Evolutionary conservation across 2,888 invertebrate genomes (phyloP).

Genomic region (Fragum sueziense): DNA sequence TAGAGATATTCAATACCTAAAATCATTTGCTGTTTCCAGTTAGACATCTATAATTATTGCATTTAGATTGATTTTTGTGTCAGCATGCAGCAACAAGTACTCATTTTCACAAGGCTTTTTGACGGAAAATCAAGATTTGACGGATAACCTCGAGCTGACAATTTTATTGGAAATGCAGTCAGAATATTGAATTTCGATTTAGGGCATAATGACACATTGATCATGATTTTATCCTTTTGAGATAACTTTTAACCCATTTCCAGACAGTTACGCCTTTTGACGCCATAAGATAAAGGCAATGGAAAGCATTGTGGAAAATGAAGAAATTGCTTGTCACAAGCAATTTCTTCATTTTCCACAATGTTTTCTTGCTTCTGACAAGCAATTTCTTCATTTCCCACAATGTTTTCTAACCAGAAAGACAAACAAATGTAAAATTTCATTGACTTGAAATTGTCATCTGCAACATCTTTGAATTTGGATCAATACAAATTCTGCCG

Average conservation of each 20-base stretch:
- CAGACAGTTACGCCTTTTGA: too few species aligned
- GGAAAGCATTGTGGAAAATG: too few species aligned
- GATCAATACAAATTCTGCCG: too few species aligned
- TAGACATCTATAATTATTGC: background rate
- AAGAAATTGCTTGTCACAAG: background rate
- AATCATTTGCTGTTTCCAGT: background rate
- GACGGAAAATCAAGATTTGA: conserved; percentile 6
- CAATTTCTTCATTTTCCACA: background rate
- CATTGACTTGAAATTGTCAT: too few species aligned
- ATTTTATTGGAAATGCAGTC: conserved; percentile 8
- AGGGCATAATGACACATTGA: conserved; percentile 16
- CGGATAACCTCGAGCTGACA: background rate
- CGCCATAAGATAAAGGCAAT: too few species aligned
- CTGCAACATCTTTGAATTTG: too few species aligned
- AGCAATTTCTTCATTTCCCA: background rate
- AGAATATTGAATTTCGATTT: conserved; percentile 20
- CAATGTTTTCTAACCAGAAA: too few species aligned
- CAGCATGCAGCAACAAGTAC: background rate
- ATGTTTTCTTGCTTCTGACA: background rate
- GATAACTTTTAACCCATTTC: background rate
- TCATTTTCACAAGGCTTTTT: background rate
- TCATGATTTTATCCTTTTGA: background rate
- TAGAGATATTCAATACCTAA: too few species aligned
- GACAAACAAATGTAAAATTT: too few species aligned
- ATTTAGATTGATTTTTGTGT: conserved; percentile 14